Conservation (phyloP, 2,797 vertebrate species). For the Hypotaenidia okinawae region DNA sequence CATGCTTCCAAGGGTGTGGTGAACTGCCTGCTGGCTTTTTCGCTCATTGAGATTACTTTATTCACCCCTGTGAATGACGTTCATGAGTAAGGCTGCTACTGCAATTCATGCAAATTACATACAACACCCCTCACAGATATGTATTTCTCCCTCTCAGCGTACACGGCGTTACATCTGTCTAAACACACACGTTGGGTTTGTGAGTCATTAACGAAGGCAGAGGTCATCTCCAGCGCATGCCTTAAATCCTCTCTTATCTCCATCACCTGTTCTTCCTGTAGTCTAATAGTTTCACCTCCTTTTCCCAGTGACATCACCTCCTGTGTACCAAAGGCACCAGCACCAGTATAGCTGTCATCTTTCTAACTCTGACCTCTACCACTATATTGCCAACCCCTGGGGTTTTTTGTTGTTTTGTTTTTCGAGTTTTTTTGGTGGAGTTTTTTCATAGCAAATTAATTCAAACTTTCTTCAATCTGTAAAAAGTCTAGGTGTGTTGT, state of each 20-base stretch:
- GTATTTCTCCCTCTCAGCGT: background rate
- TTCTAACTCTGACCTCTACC: background rate
- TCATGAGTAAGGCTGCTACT: conserved; percentile 37
- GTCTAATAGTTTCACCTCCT: background rate
- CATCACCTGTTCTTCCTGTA: background rate
- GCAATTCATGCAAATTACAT: conserved; percentile 27
- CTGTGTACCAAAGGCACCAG: background rate
- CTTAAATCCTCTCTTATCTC: background rate
- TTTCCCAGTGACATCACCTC: background rate
- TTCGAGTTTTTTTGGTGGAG: rapidly evolving
- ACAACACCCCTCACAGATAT: conserved; percentile 50
- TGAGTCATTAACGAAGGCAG: conserved; percentile 33
- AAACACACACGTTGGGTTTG: background rate
- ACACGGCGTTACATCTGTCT: background rate
- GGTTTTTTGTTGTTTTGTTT: rapidly evolving
- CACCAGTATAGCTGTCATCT: background rate
- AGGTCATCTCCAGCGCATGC: conserved; percentile 17
- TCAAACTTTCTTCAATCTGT: background rate
- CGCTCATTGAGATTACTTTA: conserved; percentile 6
- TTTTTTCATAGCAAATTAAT: background rate
- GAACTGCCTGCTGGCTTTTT: conserved; percentile 20
- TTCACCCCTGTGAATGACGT: background rate
- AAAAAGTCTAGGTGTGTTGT: background rate
- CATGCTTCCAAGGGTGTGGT: background rate
- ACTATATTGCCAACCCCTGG: rapidly evolving